Conservation (phyloP, 2,113 vertebrate species). For the Ammodramus savannarum region DNA sequence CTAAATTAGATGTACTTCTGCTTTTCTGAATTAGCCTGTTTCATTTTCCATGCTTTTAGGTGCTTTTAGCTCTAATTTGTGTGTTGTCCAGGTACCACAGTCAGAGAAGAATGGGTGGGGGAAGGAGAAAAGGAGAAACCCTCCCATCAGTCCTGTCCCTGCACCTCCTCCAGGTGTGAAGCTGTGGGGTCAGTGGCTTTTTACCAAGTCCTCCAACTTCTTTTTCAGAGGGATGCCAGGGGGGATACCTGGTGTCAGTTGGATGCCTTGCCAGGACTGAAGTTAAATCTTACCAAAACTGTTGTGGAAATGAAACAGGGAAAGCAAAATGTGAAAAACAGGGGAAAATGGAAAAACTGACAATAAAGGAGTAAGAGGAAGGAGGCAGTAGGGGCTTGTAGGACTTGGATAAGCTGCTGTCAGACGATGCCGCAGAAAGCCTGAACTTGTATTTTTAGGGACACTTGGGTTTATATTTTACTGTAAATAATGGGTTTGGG, state of each 20-base stretch:
- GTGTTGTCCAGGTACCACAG: background rate
- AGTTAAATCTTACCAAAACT: background rate
- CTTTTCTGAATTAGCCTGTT: background rate
- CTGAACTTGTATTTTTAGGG: slow-evolving; percentile 7
- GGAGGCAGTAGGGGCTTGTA: rapidly evolving
- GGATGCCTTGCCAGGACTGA: background rate
- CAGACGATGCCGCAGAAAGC: background rate
- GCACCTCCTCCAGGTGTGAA: rapidly evolving
- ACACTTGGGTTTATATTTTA: background rate
- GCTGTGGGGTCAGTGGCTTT: background rate
- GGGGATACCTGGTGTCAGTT: rapidly evolving
- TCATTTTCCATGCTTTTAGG: background rate
- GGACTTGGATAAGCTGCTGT: background rate
- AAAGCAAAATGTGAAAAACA: background rate
- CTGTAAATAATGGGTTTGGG: background rate
- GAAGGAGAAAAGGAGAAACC: background rate
- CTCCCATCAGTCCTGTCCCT: background rate
- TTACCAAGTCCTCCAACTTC: background rate
- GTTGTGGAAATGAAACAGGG: background rate
- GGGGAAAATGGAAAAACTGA: background rate
- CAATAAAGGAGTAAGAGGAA: background rate
- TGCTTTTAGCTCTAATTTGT: background rate
- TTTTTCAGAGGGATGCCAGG: rapidly evolving
- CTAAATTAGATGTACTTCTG: background rate
- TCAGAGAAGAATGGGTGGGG: background rate